Conservation (phyloP, 2,888 invertebrate genomes). For the Orthosia cruda region DNA sequence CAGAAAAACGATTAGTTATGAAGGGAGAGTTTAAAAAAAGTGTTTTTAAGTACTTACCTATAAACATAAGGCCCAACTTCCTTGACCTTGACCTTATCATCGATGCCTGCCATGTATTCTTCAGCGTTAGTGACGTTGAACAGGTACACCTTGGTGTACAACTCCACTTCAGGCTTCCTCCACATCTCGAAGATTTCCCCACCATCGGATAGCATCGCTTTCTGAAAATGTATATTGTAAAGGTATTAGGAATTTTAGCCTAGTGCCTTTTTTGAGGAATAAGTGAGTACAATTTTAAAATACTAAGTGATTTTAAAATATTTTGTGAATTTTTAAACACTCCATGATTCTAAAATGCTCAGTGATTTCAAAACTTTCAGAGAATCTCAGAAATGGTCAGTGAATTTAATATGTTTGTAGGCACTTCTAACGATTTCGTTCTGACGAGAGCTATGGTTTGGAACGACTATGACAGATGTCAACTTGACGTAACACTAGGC, state of each 20-base stretch:
- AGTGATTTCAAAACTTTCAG: too few species aligned
- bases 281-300: constrained; percentile 4
- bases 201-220: constrained; percentile 94
- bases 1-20: too few species aligned
- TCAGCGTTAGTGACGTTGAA: constrained; percentile 97
- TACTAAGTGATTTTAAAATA: neutral
- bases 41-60: constrained; percentile 92
- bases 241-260: neutral
- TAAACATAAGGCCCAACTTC: constrained; percentile 98
- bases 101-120: constrained; percentile 94
- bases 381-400: too few species aligned
- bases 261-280: neutral
- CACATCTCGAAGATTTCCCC: constrained; percentile 97
- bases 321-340: too few species aligned
- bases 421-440: too few species aligned
- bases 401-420: too few species aligned
- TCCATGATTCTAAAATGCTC: too few species aligned
- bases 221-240: constrained; percentile 89
- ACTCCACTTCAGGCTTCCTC: constrained; percentile 95
- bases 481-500: too few species aligned
- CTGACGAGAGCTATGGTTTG: too few species aligned
- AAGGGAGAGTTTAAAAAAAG: too few species aligned
- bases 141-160: constrained; percentile 95
- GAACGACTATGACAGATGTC: too few species aligned
- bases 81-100: constrained; percentile 93